phyloP scores from a whole-genome alignment of 2,888 invertebrate species.

The Dermolepida albohirtum region DNA sequence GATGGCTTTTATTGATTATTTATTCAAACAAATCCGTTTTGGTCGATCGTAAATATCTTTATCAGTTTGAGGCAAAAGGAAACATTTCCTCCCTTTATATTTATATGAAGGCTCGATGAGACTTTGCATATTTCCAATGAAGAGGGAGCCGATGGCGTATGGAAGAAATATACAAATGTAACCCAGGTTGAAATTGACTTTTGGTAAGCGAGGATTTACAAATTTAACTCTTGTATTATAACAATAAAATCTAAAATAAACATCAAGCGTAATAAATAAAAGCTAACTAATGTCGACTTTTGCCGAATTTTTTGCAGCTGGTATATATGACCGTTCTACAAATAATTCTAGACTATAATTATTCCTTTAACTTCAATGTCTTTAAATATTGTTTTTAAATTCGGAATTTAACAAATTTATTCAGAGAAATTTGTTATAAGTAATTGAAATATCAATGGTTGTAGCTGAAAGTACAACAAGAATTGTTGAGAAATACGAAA shows the following conservation, averaged over 20 bases:
- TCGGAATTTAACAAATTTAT: too few species aligned
- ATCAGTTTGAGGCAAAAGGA: slow-evolving; percentile 31
- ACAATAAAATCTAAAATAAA: slow-evolving; percentile 24
- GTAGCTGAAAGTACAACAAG: too few species aligned
- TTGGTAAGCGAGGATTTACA: slow-evolving; percentile 16
- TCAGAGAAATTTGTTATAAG: too few species aligned
- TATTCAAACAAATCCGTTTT: slow-evolving; percentile 48
- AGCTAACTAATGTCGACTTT: not conserved
- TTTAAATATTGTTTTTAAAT: too few species aligned
- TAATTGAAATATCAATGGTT: too few species aligned
- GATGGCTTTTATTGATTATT: slow-evolving; percentile 48
- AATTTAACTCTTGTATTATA: slow-evolving; percentile 8
- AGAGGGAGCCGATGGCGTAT: slow-evolving; percentile 5
- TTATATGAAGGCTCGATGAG: slow-evolving; percentile 2
- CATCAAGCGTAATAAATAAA: slow-evolving; percentile 3
- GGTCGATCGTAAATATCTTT: slow-evolving; percentile 39
- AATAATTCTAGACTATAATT: too few species aligned
- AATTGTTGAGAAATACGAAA: too few species aligned
- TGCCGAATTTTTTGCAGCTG: too few species aligned
- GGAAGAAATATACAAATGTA: slow-evolving; percentile 11
- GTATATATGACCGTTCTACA: too few species aligned
- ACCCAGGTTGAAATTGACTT: slow-evolving; percentile 13
- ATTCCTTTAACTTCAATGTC: too few species aligned
- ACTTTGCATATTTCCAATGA: slow-evolving; percentile 25
- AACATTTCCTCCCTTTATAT: slow-evolving; percentile 10